phyloP scores from a whole-genome alignment of 2,113 vertebrate genomes.

The Sarotherodon lohbergeri region DNA sequence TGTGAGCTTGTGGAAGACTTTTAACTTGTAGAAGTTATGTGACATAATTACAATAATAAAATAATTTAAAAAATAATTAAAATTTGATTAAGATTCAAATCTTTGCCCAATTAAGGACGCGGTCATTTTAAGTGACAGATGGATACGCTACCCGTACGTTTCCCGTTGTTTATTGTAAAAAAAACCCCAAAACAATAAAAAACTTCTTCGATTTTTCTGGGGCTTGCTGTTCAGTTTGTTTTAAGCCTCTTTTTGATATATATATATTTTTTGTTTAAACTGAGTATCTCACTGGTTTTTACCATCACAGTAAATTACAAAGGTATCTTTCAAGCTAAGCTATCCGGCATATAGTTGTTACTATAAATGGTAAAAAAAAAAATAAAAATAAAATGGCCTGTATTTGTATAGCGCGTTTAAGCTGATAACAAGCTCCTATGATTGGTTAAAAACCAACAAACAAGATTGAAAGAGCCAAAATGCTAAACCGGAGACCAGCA shows the following conservation, averaged over 20 bases:
- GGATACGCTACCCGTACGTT: neutral
- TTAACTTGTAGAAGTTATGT: neutral
- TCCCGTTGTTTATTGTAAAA: neutral
- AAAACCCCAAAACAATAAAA: neutral
- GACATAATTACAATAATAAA: neutral
- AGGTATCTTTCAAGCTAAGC: neutral
- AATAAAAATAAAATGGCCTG: too few relatives aligned
- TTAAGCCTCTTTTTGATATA: neutral
- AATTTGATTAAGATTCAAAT: neutral
- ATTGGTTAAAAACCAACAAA: neutral
- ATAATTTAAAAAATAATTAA: neutral
- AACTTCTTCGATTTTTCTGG: neutral
- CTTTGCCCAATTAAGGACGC: neutral
- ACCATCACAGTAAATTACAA: neutral
- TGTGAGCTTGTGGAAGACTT: neutral
- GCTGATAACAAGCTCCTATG: neutral
- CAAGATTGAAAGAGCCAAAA: too few relatives aligned
- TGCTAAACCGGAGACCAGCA: neutral
- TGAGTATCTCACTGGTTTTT: neutral
- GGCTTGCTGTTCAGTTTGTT: neutral
- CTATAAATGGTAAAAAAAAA: neutral
- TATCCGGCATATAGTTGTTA: neutral
- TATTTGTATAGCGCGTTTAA: too few relatives aligned
- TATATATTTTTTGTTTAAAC: neutral
- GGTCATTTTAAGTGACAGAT: neutral